phyloP scores from a whole-genome alignment of 2,113 vertebrate species.

The Hepsetus odoe region DNA sequence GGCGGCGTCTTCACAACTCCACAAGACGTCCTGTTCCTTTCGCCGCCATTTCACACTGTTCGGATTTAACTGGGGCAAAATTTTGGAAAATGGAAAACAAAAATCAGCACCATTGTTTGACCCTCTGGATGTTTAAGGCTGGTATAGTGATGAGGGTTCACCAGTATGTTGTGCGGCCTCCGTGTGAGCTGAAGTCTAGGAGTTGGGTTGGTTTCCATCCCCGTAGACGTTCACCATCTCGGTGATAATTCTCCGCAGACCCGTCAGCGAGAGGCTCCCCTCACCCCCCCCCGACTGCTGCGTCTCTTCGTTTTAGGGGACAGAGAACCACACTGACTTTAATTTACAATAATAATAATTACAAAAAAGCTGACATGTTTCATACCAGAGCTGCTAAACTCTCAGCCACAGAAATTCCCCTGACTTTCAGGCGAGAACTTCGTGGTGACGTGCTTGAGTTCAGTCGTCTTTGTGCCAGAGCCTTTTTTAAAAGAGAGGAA shows the following conservation, averaged over 20 bases:
- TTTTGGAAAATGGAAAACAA: too few species aligned
- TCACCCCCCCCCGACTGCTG: constrained; percentile 49
- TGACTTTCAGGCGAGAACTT: constrained; percentile 47
- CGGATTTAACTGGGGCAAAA: too few species aligned
- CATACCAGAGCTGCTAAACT: constrained; percentile 71
- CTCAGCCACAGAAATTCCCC: constrained; percentile 60
- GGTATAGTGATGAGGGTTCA: background rate
- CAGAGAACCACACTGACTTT: constrained; percentile 67
- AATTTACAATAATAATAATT: constrained; percentile 33
- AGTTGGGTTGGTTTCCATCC: background rate
- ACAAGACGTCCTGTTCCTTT: too few species aligned
- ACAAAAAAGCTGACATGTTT: constrained; percentile 52
- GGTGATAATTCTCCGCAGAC: constrained; percentile 14
- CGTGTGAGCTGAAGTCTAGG: background rate
- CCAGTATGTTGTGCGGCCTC: too few species aligned
- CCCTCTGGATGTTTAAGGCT: too few species aligned
- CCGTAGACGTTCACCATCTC: background rate
- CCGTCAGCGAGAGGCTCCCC: constrained; percentile 49
- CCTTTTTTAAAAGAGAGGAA: constrained; percentile 36
- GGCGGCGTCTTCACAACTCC: too few species aligned
- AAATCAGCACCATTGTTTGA: too few species aligned
- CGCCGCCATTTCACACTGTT: too few species aligned
- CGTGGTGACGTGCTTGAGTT: background rate
- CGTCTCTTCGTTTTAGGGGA: constrained; percentile 65
- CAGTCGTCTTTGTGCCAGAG: constrained; percentile 43